Percentiles rank a stretch among this genome's conserved stretches.
These are phyloP conservation scores for Melieria crassipennis DNA, from an alignment of 2,888 invertebrate genomes.

Conservation along the genomic window DNA sequence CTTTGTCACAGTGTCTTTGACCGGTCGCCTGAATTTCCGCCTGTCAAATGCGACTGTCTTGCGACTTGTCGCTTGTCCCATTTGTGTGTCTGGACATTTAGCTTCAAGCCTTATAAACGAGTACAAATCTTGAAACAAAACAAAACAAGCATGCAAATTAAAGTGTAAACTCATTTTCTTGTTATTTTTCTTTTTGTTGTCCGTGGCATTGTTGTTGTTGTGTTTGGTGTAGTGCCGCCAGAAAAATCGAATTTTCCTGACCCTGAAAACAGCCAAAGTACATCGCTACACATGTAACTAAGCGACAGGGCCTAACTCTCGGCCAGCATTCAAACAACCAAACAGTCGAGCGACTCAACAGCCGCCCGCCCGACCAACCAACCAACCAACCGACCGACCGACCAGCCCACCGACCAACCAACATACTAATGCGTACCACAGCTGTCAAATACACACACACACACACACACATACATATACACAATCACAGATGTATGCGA, in stretches of 20 bases:
- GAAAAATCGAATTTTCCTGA: conserved; percentile 61
- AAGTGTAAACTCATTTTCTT: background rate
- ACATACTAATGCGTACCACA: conserved; percentile 31
- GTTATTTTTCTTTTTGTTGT: background rate
- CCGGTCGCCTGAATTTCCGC: conserved; percentile 14
- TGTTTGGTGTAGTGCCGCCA: background rate
- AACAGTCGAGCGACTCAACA: conserved; percentile 16
- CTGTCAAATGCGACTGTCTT: background rate
- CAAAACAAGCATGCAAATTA: no score
- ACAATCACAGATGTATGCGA: background rate
- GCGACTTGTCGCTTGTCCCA: background rate
- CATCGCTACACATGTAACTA: background rate
- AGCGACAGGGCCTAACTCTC: background rate
- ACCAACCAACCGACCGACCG: conserved; percentile 11
- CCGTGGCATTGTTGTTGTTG: conserved; percentile 5
- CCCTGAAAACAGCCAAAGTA: conserved; percentile 54
- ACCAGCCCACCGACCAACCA: conserved; percentile 38
- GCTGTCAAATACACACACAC: conserved; percentile 34
- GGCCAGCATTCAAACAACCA: background rate
- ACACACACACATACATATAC: conserved; percentile 28
- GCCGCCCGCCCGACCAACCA: conserved; percentile 3
- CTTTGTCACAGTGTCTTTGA: conserved; percentile 15
- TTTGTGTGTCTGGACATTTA: no score
- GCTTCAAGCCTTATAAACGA: no score
- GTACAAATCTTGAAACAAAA: no score